Conservation (phyloP, 2,888 invertebrate species). For the Lithophane ornitopus region DNA sequence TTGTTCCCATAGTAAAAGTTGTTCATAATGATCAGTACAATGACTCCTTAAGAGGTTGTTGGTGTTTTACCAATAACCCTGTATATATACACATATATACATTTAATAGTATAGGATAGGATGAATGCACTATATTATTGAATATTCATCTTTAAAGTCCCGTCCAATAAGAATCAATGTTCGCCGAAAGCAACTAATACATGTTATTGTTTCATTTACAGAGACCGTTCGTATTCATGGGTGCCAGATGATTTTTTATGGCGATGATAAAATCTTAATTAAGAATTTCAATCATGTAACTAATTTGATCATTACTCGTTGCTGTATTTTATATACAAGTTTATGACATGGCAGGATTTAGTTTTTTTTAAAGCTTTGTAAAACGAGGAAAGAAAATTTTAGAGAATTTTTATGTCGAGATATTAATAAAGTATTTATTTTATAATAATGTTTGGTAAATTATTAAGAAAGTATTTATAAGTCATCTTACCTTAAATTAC, state of each 20-base stretch:
- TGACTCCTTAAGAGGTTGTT: too few relatives aligned
- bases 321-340: not conserved
- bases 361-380: not conserved
- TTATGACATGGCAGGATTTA: not conserved
- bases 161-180: not conserved
- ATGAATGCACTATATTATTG: too few relatives aligned
- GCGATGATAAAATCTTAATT: not conserved
- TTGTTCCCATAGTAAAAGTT: too few relatives aligned
- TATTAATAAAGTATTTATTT: not conserved
- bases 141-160: too few relatives aligned
- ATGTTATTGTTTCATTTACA: slow-evolving; percentile 73
- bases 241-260: slow-evolving; percentile 23
- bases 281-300: not conserved
- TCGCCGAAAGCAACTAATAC: not conserved
- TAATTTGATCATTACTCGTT: not conserved
- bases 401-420: not conserved
- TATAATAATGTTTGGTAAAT: not conserved
- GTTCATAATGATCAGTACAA: too few relatives aligned
- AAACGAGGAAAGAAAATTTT: not conserved
- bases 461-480: slow-evolving; percentile 1
- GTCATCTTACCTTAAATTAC: slow-evolving; percentile 80
- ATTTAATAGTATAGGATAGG: too few relatives aligned
- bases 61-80: too few relatives aligned
- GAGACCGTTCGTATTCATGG: slow-evolving; percentile 82
- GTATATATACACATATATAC: too few relatives aligned